A percentile compares a stretch with the other conserved stretches of the same genome.
Evolutionary conservation across 2,113 vertebrate species (phyloP).

Genomic region (Triplophysa siluroides): DNA sequence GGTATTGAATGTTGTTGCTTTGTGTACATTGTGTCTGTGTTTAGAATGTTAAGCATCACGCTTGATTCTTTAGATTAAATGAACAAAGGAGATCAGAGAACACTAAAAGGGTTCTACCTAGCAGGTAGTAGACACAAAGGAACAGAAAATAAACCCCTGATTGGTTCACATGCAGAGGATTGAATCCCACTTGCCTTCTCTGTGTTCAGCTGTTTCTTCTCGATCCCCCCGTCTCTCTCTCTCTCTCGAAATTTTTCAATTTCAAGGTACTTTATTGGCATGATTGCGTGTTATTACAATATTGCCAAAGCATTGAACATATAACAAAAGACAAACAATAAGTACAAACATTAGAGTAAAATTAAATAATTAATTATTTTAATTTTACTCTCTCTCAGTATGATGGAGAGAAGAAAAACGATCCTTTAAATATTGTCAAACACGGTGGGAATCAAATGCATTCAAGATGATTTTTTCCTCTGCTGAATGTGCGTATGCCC

Average conservation of each 20-base stretch:
- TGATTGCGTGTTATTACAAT: too few species aligned
- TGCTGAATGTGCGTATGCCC: slow-evolving; percentile 9
- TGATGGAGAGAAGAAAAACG: slow-evolving; percentile 31
- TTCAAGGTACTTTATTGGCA: too few species aligned
- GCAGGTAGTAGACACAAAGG: not conserved
- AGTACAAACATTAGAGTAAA: too few species aligned
- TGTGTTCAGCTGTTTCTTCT: not conserved
- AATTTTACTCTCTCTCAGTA: slow-evolving; percentile 63
- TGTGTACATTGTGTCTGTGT: not conserved
- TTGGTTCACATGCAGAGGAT: not conserved
- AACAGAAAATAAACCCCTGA: not conserved
- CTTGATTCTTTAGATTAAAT: slow-evolving; percentile 58
- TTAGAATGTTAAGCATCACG: not conserved
- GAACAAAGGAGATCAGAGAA: not conserved
- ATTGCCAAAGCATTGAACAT: too few species aligned
- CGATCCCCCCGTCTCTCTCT: slow-evolving; percentile 54
- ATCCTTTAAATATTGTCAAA: slow-evolving; percentile 20
- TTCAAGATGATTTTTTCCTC: not conserved
- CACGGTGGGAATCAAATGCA: slow-evolving; percentile 33
- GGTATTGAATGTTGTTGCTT: too few species aligned
- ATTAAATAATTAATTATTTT: too few species aligned
- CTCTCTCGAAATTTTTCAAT: too few species aligned
- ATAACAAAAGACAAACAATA: too few species aligned
- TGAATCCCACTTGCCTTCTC: not conserved
- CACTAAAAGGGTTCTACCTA: not conserved